Conservation (phyloP, 1,140 invertebrate genomes). For the Pseudomyrmex pallidus region DNA sequence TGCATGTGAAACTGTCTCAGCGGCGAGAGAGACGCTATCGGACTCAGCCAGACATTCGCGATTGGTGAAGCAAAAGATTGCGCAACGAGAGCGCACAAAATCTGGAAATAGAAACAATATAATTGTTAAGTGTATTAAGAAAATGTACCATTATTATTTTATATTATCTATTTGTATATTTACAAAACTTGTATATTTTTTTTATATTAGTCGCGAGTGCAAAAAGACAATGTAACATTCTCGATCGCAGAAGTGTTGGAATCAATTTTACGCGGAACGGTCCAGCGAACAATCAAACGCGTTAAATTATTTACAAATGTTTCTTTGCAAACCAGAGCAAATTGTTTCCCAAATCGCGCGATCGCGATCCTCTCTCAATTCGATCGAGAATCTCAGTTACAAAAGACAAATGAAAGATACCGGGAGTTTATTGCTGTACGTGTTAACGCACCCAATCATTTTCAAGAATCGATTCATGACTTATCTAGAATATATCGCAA, state of each 20-base stretch:
- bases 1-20: conserved; percentile 87
- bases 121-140: no score
- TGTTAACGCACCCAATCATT: no score
- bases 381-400: conserved; percentile 2
- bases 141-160: no score
- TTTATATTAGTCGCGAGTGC: not conserved
- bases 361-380: conserved; percentile 1
- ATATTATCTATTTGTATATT: no score
- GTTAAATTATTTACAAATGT: not conserved
- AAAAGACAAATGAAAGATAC: conserved; percentile 18
- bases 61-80: conserved; percentile 62
- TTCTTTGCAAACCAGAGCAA: not conserved
- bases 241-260: not conserved
- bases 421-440: conserved; percentile 23
- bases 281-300: no score
- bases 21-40: conserved; percentile 74
- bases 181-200: no score
- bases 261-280: not conserved
- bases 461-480: no score
- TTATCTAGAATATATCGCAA: not conserved
- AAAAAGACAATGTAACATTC: not conserved
- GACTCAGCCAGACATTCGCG: conserved; percentile 74
- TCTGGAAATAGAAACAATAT: conserved; percentile 56
- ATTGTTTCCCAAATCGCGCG: not conserved
- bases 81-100: conserved; percentile 66